Conservation (phyloP, 2,797 vertebrate species). For the Pelobates cultripes region DNA sequence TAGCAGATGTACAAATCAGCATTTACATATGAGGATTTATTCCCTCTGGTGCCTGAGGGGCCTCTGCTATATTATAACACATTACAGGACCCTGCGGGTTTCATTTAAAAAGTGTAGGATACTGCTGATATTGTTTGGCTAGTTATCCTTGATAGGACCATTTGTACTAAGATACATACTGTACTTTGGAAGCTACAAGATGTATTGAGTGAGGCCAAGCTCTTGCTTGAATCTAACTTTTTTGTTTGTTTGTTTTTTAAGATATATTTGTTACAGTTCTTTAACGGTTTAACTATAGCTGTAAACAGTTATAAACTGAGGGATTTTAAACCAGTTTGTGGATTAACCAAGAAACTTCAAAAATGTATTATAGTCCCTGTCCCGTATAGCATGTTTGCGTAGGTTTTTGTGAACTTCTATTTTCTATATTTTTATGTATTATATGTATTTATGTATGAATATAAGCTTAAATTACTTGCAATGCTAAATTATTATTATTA, state of each 20-base stretch:
- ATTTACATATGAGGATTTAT: conserved; percentile 50
- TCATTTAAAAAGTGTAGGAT: conserved; percentile 41
- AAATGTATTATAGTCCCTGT: too few species aligned
- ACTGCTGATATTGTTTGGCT: conserved; percentile 12
- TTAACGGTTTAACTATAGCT: too few species aligned
- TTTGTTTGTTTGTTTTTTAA: too few species aligned
- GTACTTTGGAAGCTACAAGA: not conserved
- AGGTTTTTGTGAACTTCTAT: too few species aligned
- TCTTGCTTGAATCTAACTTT: not conserved
- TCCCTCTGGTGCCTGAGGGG: conserved; percentile 40
- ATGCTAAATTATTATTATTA: too few species aligned
- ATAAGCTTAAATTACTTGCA: too few species aligned
- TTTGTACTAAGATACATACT: conserved; percentile 9
- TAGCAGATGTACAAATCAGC: conserved; percentile 52
- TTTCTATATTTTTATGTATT: too few species aligned
- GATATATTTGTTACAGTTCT: too few species aligned
- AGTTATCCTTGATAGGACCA: conserved; percentile 33
- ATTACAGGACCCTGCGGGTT: conserved; percentile 43
- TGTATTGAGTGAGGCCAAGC: not conserved
- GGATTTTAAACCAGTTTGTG: not conserved
- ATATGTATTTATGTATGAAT: too few species aligned
- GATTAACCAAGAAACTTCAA: not conserved
- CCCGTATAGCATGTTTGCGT: too few species aligned
- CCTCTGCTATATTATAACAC: conserved; percentile 47
- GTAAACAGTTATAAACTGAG: not conserved